Evolutionary conservation across 1,140 invertebrate species (phyloP), one percentile per base, ranked within the genome.

Genomic region (Hyles vespertilio): DNA sequence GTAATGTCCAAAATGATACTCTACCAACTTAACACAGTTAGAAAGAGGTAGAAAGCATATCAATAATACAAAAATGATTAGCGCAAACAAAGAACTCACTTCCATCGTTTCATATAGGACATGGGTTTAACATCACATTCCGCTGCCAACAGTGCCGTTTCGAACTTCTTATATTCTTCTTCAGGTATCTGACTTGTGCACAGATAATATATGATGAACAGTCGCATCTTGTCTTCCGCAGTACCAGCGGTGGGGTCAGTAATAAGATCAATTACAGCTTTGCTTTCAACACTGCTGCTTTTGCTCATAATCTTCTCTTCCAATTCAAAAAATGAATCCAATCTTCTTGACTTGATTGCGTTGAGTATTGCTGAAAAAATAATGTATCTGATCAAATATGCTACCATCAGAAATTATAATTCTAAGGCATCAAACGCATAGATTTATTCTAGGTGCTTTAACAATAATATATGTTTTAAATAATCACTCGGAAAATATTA

Each of bases 251-350:
- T 94, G 0, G 94, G 91, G 90, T 99, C 97, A n/a, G 93, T 90
- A 48, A 98, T 91, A 8, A 97, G 91, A 65, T 98, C 96, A 54
- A 96, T 77, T 6, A 97, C 87, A 45, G 93, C 92, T 77, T 94
- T 93, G 70, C 95, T 94, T 47, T 95, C 89, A 3, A 93, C 91
- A 54, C 92, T 91, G 22, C 81, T 81, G 44, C 81, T 84, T 88
- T 95, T 95, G 33, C 94, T 94, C 95, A 99, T 96, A 51, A 99
- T 94, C 89, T 99, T 99, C 81, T 99, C 98, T 90, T 99, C 98
- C 53, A 97, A 91, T 90, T 99, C 98, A 84, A 99, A 99, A 70
- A 97, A 97, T 2, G 96, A 96, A 84, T 99, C 98, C 9, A 99
- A 86, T 72, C 98, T 94, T 44, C 98, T 90, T 1, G 93, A 93